A percentile compares a stretch with the other conserved stretches of the same genome.
These are phyloP conservation scores for Acanthornis magna DNA, from an alignment of 2,797 vertebrate species.

Conservation along the genomic window DNA sequence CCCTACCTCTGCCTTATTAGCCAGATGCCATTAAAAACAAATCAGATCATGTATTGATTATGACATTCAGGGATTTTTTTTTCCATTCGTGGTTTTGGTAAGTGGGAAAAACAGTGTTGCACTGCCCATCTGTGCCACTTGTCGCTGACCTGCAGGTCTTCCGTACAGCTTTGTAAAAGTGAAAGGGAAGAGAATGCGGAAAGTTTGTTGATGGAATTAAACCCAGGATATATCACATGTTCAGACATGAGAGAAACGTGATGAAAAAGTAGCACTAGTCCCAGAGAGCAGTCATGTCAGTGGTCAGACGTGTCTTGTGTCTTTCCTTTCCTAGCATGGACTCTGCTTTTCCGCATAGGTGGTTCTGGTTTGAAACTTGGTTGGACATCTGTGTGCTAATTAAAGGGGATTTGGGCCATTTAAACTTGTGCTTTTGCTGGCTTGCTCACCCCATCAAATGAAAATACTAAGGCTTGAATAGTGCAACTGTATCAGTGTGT, in stretches of 20 bases:
- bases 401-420: neutral
- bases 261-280: neutral
- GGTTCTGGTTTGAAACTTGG: neutral
- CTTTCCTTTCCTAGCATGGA: neutral
- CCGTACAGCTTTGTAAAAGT: neutral
- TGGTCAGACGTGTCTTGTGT: neutral
- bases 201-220: neutral
- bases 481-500: neutral
- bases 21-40: neutral
- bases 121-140: neutral
- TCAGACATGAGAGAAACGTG: neutral
- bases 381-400: neutral
- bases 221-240: neutral
- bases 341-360: accelerated
- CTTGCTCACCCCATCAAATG: neutral
- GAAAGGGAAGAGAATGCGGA: neutral
- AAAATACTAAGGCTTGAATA: neutral
- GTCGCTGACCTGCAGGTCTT: neutral
- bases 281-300: neutral
- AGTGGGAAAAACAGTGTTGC: neutral
- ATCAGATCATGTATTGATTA: neutral
- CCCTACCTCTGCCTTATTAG: neutral
- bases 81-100: neutral
- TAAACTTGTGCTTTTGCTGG: neutral
- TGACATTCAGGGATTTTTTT: neutral